Evolutionary conservation across 2,797 vertebrate species (phyloP).

Genomic region (Clarias fuscus): DNA sequence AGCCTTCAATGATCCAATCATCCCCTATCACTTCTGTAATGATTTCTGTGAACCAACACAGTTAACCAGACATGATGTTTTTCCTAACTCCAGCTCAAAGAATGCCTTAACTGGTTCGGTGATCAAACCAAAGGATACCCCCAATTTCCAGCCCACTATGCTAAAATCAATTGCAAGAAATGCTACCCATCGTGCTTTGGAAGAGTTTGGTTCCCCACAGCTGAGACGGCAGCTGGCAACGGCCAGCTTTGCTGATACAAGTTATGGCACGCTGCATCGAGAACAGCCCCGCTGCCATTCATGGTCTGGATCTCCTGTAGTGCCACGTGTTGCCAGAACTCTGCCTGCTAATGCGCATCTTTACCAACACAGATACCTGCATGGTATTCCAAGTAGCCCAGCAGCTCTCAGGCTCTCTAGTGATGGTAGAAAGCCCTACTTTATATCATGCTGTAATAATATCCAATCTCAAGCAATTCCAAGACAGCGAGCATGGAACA

Average conservation of each 20-base stretch:
- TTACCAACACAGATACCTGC: constrained; percentile 50
- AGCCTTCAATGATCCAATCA: constrained; percentile 44
- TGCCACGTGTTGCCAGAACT: constrained; percentile 59
- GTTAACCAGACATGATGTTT: constrained; percentile 44
- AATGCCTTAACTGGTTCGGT: constrained; percentile 26
- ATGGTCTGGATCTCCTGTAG: constrained; percentile 66
- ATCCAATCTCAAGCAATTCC: constrained; percentile 34
- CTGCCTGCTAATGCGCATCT: constrained; percentile 62
- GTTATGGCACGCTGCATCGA: neutral
- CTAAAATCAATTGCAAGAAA: constrained; percentile 64
- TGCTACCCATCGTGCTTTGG: constrained; percentile 66
- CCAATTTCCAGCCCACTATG: constrained; percentile 55
- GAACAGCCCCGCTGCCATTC: constrained; percentile 64
- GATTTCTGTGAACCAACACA: constrained; percentile 67
- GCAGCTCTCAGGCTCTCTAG: constrained; percentile 66
- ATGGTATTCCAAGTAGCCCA: constrained; percentile 69
- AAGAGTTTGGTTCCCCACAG: constrained; percentile 73
- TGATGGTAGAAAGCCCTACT: constrained; percentile 53
- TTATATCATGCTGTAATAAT: constrained; percentile 31
- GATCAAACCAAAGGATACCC: constrained; percentile 46
- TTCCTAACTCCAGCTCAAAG: constrained; percentile 44
- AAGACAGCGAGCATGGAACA: constrained; percentile 52
- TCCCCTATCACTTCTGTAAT: constrained; percentile 58
- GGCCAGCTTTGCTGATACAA: constrained; percentile 44
- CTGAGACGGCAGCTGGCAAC: constrained; percentile 56